phyloP scores from a whole-genome alignment of 2,113 vertebrate species.

The Protobothrops mucrosquamatus region DNA sequence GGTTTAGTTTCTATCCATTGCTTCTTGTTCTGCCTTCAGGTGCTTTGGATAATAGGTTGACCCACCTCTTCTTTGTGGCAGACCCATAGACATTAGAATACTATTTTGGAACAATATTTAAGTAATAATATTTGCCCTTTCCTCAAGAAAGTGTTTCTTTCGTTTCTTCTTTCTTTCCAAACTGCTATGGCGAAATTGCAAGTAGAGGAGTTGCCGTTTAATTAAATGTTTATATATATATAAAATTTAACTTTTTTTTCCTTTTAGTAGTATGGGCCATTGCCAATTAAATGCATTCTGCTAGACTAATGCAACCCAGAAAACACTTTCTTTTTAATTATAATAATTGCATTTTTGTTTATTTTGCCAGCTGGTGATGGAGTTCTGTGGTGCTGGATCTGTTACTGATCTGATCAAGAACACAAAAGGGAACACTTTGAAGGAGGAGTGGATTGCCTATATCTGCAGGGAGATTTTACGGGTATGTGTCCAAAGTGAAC shows the following conservation, averaged over 20 bases:
- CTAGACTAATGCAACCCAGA: background rate
- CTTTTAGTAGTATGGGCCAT: background rate
- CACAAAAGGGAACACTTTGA: slow-evolving; percentile 97
- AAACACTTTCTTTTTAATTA: slow-evolving; percentile 4
- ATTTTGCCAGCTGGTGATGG: slow-evolving; percentile 91
- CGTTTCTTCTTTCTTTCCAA: slow-evolving; percentile 10
- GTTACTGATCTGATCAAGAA: slow-evolving; percentile 99
- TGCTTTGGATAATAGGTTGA: background rate
- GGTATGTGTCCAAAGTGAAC: slow-evolving; percentile 66
- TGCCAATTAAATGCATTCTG: background rate
- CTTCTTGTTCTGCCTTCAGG: background rate
- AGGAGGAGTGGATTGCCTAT: slow-evolving; percentile 98
- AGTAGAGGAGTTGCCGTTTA: background rate
- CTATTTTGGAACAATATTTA: background rate
- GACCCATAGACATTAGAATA: background rate
- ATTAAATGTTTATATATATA: too few relatives aligned
- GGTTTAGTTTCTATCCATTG: background rate
- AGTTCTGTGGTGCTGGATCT: slow-evolving; percentile 96
- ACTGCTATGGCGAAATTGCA: background rate
- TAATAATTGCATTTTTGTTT: slow-evolving; percentile 34
- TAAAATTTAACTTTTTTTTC: slow-evolving; percentile 12
- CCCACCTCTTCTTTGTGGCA: background rate
- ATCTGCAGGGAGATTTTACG: slow-evolving; percentile 97
- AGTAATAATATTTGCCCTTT: background rate
- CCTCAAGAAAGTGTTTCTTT: background rate